Evolutionary conservation across 2,797 vertebrate species (phyloP).

Genomic region (Melanotaenia pygmaea): DNA sequence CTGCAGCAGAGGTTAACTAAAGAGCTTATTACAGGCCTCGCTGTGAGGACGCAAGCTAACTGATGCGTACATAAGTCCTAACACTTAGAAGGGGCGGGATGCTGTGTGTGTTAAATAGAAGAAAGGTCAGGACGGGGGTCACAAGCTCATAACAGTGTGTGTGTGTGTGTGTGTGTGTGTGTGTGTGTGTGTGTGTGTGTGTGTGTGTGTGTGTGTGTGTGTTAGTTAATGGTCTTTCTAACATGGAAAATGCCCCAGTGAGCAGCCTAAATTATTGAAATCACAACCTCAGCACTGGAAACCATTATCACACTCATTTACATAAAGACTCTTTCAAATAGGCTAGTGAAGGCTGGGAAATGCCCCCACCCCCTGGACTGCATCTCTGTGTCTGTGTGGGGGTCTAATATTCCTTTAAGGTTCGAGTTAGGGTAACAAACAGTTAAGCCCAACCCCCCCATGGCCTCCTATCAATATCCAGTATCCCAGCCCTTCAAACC

Average conservation of each 20-base stretch:
- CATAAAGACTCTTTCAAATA: constrained; percentile 79
- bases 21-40: constrained; percentile 57
- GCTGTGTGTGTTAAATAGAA: constrained; percentile 50
- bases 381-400: constrained; percentile 12
- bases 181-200: constrained; percentile 14
- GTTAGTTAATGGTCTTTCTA: constrained; percentile 74
- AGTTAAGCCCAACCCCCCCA: constrained; percentile 40
- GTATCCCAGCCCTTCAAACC: constrained; percentile 36
- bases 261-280: constrained; percentile 89
- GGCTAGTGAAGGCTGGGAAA: constrained; percentile 55
- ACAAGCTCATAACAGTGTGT: constrained; percentile 47
- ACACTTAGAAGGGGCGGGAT: constrained; percentile 50
- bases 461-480: constrained; percentile 44
- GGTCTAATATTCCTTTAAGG: constrained; percentile 44
- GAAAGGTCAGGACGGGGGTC: constrained; percentile 66
- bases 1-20: constrained; percentile 65
- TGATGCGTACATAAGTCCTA: constrained; percentile 74
- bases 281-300: constrained; percentile 83
- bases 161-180: too few species aligned
- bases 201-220: constrained; percentile 1
- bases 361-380: constrained; percentile 44
- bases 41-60: constrained; percentile 62
- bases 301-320: constrained; percentile 89
- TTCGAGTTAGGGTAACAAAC: constrained; percentile 44
- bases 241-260: constrained; percentile 71